phyloP scores from a whole-genome alignment of 2,797 vertebrate genomes.

The Pangasius sanitwongsei region DNA sequence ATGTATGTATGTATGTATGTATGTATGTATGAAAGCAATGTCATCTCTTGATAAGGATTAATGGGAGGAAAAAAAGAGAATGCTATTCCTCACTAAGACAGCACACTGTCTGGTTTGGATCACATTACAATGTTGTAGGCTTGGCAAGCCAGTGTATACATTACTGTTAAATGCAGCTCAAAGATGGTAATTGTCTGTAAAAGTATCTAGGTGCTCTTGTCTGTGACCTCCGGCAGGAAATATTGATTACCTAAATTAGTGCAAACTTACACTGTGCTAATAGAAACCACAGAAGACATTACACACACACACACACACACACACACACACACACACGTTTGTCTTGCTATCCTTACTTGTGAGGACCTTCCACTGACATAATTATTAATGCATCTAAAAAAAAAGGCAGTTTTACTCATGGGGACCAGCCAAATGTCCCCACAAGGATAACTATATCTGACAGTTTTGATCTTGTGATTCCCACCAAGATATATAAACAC shows the following conservation, averaged over 20 bases:
- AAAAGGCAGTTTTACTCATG: not conserved
- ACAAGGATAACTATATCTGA: not conserved
- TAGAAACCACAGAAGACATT: constrained; percentile 51
- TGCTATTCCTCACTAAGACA: constrained; percentile 30
- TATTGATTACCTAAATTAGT: constrained; percentile 56
- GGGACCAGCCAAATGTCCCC: not conserved
- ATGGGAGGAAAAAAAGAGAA: constrained; percentile 10
- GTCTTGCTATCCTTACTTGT: not conserved
- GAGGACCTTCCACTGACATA: not conserved
- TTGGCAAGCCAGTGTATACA: constrained; percentile 47
- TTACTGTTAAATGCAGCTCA: constrained; percentile 56
- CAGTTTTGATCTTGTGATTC: not conserved
- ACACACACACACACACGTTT: constrained; percentile 12
- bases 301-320: constrained; percentile 15
- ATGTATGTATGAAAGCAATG: not conserved
- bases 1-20: not conserved
- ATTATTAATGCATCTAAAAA: not conserved
- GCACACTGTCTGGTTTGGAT: constrained; percentile 35
- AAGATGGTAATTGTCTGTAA: constrained; percentile 57
- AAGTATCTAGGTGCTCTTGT: constrained; percentile 55
- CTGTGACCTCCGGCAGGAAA: constrained; percentile 55
- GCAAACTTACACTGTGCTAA: constrained; percentile 51
- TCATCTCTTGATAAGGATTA: constrained; percentile 23
- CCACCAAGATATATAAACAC: not conserved
- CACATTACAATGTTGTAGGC: constrained; percentile 52